Evolutionary conservation across 2,888 invertebrate genomes (phyloP).

Genomic region (Noctua janthina): DNA sequence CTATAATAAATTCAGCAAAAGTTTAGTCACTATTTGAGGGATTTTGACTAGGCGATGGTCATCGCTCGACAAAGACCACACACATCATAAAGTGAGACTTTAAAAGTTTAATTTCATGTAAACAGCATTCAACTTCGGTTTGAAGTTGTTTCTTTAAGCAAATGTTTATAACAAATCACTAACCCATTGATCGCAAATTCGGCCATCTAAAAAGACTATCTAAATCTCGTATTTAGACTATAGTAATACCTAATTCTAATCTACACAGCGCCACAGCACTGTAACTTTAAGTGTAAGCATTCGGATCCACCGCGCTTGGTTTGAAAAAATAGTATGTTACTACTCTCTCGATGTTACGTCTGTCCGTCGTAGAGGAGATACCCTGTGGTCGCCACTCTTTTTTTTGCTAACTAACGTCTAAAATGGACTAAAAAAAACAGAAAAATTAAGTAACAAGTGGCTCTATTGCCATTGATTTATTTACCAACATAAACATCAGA

Average conservation of each 20-base stretch:
- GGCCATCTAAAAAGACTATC: neutral
- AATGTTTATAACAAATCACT: neutral
- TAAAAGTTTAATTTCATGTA: neutral
- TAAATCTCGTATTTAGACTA: neutral
- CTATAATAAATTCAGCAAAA: neutral
- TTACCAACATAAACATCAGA: too few species aligned
- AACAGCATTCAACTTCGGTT: neutral
- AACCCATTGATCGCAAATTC: neutral
- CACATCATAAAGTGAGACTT: neutral
- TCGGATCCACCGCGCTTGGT: slow-evolving; percentile 66
- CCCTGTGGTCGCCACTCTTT: slow-evolving; percentile 23
- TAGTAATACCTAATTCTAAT: neutral
- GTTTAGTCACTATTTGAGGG: neutral
- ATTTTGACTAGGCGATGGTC: neutral
- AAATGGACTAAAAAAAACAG: neutral
- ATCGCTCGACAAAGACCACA: neutral
- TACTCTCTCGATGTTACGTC: slow-evolving; percentile 58
- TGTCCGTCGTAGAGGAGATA: slow-evolving; percentile 45
- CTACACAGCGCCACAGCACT: slow-evolving; percentile 12
- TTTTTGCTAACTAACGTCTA: neutral
- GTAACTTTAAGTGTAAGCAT: slow-evolving; percentile 55
- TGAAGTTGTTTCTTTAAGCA: neutral
- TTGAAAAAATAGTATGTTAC: slow-evolving; percentile 58
- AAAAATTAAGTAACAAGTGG: neutral
- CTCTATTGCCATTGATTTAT: neutral